Evolutionary conservation across 2,888 invertebrate genomes (phyloP), one percentile per base, ranked within the genome.

Genomic region (Drosophila subquinaria): DNA sequence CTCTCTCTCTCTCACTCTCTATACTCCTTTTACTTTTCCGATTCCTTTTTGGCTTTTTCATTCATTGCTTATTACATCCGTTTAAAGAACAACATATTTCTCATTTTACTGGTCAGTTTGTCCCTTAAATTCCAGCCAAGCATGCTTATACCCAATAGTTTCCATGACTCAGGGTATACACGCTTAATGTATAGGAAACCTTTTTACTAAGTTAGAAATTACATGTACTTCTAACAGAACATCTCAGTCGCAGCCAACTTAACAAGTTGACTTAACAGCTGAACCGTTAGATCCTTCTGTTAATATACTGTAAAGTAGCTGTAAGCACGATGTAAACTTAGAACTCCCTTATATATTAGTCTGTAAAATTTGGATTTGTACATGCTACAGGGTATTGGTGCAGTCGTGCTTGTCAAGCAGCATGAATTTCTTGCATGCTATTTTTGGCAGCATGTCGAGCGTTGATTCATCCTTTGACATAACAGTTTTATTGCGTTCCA

Each of bases 401-500:
- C 10, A 38, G 48, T 43, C 15, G 2, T 43, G n/a, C 45, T 9
- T 35, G 13, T 9, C 17, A 8, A 11, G 9, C 9, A 17, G 17
- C 11, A 1, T 1, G 11, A 48, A 15, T 20, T 20, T 20, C 42
- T 55, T 63, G 47, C 40, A 52, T 64, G 17, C 38, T 47, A 48
- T 61, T 66, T 61, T 64, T 72, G 56, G 47, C 59, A 59, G 42
- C 33, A 17, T 51, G 20, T 38, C 50, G 15, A 57, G 48, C 47
- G 62, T 76, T 72, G 69, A 70, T 69, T 73, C 76, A 79, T 79
- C 73, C 79, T 66, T 75, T 79, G 79, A 60, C 72, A 75, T 72
- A 80, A 72, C 81, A 75, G 45, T 81, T 80, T 80, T 79, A 80
- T 80, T 80, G 80, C 82, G 76, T 69, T 80, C 68, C 61, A 70